phyloP scores from a whole-genome alignment of 2,888 invertebrate genomes.

The Cryptosula pallasiana region DNA sequence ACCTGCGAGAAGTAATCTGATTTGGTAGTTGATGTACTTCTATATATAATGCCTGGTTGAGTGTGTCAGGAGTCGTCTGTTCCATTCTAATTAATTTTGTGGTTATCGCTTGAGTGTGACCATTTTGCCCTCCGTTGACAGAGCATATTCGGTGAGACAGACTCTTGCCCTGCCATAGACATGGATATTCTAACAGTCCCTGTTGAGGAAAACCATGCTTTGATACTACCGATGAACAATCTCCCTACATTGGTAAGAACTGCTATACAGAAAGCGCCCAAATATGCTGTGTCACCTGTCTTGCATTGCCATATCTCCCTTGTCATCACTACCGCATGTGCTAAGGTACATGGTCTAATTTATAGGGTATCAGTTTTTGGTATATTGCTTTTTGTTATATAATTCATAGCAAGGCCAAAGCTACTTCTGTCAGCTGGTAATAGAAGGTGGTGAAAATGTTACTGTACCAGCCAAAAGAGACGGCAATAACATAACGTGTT shows the following conservation, averaged over 20 bases:
- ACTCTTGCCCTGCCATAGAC: neutral
- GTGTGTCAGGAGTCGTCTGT: no score
- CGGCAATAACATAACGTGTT: neutral
- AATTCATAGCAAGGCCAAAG: neutral
- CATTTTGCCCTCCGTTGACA: neutral
- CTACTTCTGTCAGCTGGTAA: neutral
- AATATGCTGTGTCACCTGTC: no score
- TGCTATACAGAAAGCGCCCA: no score
- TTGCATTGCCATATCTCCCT: no score
- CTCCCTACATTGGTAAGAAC: constrained; percentile 9
- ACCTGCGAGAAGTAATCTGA: no score
- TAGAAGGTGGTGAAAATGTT: neutral
- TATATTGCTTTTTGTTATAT: no score
- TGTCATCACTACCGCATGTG: no score
- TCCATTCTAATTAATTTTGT: neutral
- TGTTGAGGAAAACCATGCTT: neutral
- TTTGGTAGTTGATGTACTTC: no score
- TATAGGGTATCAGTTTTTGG: no score
- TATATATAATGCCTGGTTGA: no score
- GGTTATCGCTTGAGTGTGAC: neutral
- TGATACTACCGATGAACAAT: neutral
- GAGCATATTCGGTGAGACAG: neutral
- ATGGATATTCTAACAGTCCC: neutral
- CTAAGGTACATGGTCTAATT: no score
- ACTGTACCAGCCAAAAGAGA: neutral